phyloP scores from a whole-genome alignment of 2,888 invertebrate species.

The Cephus sareptanus region DNA sequence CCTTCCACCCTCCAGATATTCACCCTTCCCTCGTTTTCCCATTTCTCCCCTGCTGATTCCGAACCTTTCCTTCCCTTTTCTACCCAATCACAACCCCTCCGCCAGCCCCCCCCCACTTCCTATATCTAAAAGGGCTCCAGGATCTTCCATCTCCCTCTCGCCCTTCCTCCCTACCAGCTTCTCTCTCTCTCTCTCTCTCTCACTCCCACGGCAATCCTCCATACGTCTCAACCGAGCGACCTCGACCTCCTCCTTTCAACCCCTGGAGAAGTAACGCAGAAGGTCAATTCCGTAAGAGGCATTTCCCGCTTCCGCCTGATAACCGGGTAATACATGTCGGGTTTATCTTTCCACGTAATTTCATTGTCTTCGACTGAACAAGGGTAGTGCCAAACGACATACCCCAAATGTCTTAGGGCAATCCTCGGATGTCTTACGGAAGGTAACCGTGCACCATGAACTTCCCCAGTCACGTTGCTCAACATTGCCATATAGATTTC shows the following conservation, averaged over 20 bases:
- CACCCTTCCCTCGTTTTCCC: background rate
- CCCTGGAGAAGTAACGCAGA: background rate
- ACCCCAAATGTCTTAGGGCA: background rate
- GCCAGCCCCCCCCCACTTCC: slow-evolving; percentile 6
- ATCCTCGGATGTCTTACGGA: background rate
- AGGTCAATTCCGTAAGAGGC: slow-evolving; percentile 7
- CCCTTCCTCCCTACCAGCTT: background rate
- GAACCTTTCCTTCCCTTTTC: background rate
- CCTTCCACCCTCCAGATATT: slow-evolving; percentile 17
- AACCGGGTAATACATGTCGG: slow-evolving; percentile 1
- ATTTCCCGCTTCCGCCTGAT: slow-evolving; percentile 24
- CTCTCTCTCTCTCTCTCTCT: background rate
- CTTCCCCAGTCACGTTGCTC: slow-evolving; percentile 19
- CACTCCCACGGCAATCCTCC: slow-evolving; percentile 8
- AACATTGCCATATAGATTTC: background rate
- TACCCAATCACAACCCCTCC: background rate
- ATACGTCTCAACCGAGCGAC: background rate
- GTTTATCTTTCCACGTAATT: background rate
- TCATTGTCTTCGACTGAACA: background rate
- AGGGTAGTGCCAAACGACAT: background rate
- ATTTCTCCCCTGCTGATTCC: background rate
- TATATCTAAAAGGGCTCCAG: slow-evolving; percentile 4
- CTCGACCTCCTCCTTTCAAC: slow-evolving; percentile 5
- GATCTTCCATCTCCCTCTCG: slow-evolving; percentile 23
- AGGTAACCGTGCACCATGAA: background rate